A percentile compares a stretch with the other conserved stretches of the same genome.
Conservation (phyloP, 92 coral and sea anemone species). For the Pocillopora grandis region DNA sequence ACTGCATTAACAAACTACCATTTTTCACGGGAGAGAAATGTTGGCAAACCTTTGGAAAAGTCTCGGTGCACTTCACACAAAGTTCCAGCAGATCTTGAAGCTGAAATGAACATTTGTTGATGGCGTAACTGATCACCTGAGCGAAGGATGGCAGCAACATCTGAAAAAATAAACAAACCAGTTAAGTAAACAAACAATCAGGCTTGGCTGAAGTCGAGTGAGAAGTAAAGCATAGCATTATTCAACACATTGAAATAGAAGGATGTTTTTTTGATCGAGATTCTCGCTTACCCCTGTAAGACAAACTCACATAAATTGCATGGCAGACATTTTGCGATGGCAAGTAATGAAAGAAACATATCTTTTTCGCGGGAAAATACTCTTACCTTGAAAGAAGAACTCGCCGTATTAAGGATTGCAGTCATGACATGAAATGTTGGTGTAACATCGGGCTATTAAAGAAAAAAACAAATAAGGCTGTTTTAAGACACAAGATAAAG, state of each 20-base stretch:
- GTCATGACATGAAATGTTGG: conserved; percentile 88
- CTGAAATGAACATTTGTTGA: conserved; percentile 89
- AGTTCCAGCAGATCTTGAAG: conserved; percentile 87
- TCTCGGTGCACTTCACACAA: conserved; percentile 93
- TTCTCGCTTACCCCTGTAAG: neutral
- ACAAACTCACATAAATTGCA: neutral
- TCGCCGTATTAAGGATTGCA: conserved; percentile 90
- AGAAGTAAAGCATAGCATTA: no score
- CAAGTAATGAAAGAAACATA: no score
- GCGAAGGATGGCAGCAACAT: conserved; percentile 85
- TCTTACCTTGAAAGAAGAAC: conserved; percentile 89
- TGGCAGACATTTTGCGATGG: neutral
- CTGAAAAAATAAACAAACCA: conserved; percentile 45
- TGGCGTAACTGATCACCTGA: conserved; percentile 72
- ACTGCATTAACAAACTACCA: neutral
- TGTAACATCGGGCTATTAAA: conserved; percentile 78
- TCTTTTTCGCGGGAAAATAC: no score
- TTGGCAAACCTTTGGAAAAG: conserved; percentile 81
- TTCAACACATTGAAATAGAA: no score
- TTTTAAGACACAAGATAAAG: neutral
- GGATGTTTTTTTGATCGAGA: no score
- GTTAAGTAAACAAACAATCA: neutral
- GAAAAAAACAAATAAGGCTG: neutral
- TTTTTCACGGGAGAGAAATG: neutral
- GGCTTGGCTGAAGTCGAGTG: neutral